These are phyloP conservation scores for Conus ventricosus DNA, from an alignment of 1,140 invertebrate genomes.

Conservation along the genomic window DNA sequence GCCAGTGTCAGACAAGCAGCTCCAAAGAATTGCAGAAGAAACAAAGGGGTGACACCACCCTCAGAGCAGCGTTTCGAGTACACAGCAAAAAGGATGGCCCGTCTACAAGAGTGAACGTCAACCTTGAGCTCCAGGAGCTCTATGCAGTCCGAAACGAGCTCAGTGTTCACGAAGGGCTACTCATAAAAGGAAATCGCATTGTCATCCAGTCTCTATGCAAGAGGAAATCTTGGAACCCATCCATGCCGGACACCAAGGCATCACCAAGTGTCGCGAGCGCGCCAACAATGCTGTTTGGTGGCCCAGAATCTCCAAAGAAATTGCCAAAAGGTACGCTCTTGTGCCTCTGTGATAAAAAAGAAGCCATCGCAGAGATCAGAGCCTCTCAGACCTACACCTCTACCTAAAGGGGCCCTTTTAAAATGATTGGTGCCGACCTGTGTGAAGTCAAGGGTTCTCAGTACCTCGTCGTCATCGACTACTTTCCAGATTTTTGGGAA, in stretches of 20 bases:
- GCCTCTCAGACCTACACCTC: too few species aligned
- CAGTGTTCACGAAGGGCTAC: background rate
- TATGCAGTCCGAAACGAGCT: background rate
- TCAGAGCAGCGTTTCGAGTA: background rate
- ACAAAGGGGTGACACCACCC: background rate
- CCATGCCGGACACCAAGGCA: too few species aligned
- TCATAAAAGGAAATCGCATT: background rate
- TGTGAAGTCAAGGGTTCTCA: conserved; percentile 35
- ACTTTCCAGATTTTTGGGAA: conserved; percentile 46
- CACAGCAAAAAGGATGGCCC: background rate
- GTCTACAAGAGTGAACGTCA: background rate
- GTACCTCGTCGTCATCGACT: conserved; percentile 46
- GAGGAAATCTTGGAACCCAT: too few species aligned
- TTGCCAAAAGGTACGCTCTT: background rate
- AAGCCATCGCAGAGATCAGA: too few species aligned
- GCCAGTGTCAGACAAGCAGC: background rate
- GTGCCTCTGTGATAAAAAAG: background rate
- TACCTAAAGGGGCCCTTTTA: conserved; percentile 36
- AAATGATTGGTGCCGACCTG: conserved; percentile 42
- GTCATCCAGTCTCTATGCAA: too few species aligned
- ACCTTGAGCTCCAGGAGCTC: background rate
- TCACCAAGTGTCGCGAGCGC: too few species aligned
- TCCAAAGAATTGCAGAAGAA: background rate
- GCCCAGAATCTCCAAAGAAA: background rate
- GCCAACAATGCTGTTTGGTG: background rate